Percentiles rank a stretch among this genome's conserved stretches.
Conservation (phyloP, 30 jellyfish, hydroid and myxozoan genomes). For the Nemopilema nomurai region DNA sequence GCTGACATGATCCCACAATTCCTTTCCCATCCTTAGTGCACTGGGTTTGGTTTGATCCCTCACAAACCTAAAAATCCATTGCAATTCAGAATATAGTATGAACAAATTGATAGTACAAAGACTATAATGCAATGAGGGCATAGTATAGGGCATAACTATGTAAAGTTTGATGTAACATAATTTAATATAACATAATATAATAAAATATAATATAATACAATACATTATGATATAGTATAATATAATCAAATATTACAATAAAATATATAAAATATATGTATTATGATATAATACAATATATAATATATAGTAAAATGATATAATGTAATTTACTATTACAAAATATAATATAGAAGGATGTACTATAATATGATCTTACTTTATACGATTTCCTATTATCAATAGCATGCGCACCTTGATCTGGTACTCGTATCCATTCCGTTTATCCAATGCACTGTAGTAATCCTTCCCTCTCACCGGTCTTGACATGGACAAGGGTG, state of each 20-base stretch:
- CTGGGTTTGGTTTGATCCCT: slow-evolving; percentile 64
- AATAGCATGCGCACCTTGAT: slow-evolving; percentile 45
- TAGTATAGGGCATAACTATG: background rate
- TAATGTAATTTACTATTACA: background rate
- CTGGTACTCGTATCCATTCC: slow-evolving; percentile 69
- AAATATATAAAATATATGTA: no score
- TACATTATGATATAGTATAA: background rate
- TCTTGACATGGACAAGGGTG: slow-evolving; percentile 53
- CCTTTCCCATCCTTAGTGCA: slow-evolving; percentile 43
- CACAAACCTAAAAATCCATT: slow-evolving; percentile 48
- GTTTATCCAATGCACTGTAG: slow-evolving; percentile 31
- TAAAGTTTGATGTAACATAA: background rate
- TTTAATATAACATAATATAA: background rate
- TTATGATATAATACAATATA: no score
- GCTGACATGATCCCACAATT: slow-evolving; percentile 75
- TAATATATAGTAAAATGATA: no score
- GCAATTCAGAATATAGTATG: background rate
- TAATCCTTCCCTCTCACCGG: slow-evolving; percentile 55
- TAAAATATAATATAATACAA: background rate
- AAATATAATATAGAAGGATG: no score
- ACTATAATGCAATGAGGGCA: background rate
- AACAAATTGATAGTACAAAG: background rate
- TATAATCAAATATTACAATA: no score
- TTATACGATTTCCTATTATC: no score
- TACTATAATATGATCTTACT: no score